A percentile compares a stretch with the other conserved stretches of the same genome.
Conservation (phyloP, 2,113 vertebrate genomes). For the Brevimyrus niger region DNA sequence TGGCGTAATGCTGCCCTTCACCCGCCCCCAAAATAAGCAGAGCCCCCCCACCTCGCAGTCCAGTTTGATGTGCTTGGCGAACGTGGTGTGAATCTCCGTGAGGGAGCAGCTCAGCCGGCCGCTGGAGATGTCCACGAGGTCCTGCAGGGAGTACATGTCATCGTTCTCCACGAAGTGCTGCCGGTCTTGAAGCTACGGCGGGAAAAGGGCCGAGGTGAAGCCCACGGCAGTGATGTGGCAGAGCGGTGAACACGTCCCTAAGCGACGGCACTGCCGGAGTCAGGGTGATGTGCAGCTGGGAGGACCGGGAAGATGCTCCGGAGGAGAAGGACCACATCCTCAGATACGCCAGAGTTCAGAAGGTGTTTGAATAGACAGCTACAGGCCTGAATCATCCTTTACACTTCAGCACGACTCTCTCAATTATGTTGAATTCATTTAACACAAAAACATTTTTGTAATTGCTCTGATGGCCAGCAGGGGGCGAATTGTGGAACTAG, state of each 20-base stretch:
- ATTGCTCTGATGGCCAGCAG: not conserved
- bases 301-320: not conserved
- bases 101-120: constrained; percentile 87
- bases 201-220: too few relatives aligned
- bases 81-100: constrained; percentile 90
- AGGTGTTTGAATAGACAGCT: not conserved
- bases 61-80: constrained; percentile 97
- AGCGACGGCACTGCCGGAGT: not conserved
- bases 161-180: constrained; percentile 99
- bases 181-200: constrained; percentile 81
- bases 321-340: not conserved
- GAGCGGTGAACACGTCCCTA: not conserved
- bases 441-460: not conserved
- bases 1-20: not conserved
- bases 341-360: not conserved
- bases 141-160: constrained; percentile 96
- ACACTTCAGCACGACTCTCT: not conserved
- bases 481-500: not conserved
- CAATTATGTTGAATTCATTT: too few relatives aligned
- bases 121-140: constrained; percentile 80
- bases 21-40: not conserved
- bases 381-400: not conserved
- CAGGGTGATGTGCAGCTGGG: not conserved
- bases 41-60: constrained; percentile 82
- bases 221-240: not conserved